Evolutionary conservation across 1,140 invertebrate genomes (phyloP).

Genomic region (Stegodyphus dumicola): DNA sequence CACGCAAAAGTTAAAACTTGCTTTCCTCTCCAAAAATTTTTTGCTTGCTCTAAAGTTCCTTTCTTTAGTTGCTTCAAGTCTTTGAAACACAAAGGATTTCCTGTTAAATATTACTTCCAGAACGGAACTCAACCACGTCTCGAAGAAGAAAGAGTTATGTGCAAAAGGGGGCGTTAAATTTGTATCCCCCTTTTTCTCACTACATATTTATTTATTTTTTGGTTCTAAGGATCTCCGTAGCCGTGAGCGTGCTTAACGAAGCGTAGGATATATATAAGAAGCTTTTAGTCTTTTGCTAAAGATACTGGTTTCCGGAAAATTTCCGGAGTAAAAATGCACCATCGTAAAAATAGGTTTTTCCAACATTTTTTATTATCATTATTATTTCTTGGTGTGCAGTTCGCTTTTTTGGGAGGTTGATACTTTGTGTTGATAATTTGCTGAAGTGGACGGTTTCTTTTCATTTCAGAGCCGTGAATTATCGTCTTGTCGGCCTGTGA

Average conservation of each 20-base stretch:
- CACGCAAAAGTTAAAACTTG: no score
- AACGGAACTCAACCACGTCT: constrained; percentile 32
- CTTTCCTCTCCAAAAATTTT: no score
- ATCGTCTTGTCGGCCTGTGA: not conserved
- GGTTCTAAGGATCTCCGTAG: not conserved
- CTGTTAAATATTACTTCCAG: constrained; percentile 41
- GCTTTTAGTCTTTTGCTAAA: constrained; percentile 36
- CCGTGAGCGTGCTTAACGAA: constrained; percentile 36
- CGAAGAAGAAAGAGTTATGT: constrained; percentile 26
- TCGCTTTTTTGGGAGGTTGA: constrained; percentile 12
- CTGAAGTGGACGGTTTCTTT: constrained; percentile 33
- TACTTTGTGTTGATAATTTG: constrained; percentile 33
- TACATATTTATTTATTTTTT: constrained; percentile 36
- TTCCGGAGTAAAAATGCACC: constrained; percentile 45
- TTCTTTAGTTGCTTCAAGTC: no score
- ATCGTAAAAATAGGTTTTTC: constrained; percentile 40
- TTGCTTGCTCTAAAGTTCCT: no score
- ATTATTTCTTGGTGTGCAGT: not conserved
- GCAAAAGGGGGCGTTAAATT: constrained; percentile 19
- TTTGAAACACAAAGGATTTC: constrained; percentile 28
- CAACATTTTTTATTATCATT: not conserved
- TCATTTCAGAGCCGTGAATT: constrained; percentile 28
- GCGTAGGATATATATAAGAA: constrained; percentile 29
- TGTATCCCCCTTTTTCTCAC: not conserved
- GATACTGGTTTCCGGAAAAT: constrained; percentile 44